Conservation (phyloP, 2,888 invertebrate species). For the Callyntrura guangdongensis region DNA sequence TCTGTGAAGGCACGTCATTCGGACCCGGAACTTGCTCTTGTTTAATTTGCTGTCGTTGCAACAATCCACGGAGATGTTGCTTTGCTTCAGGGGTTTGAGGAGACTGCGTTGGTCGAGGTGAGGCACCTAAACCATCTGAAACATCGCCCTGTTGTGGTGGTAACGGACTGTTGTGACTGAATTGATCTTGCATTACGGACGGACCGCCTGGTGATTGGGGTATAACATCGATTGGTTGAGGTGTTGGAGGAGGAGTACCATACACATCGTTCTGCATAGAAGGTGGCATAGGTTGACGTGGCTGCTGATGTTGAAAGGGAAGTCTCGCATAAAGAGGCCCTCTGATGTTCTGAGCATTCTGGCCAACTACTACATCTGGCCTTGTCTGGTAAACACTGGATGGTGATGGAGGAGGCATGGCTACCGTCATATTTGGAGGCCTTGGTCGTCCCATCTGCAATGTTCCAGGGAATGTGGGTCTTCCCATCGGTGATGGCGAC, state of each 20-base stretch:
- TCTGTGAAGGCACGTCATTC: slow-evolving; percentile 83
- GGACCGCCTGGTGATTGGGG: slow-evolving; percentile 75
- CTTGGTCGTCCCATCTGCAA: slow-evolving; percentile 86
- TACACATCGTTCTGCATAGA: slow-evolving; percentile 75
- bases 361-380: slow-evolving; percentile 85
- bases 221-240: slow-evolving; percentile 69
- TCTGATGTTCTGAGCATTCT: slow-evolving; percentile 86
- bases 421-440: slow-evolving; percentile 79
- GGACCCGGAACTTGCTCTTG: slow-evolving; percentile 84
- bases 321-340: slow-evolving; percentile 66
- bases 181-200: slow-evolving; percentile 82
- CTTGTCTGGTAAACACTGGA: slow-evolving; percentile 79
- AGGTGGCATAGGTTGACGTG: slow-evolving; percentile 77
- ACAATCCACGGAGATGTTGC: slow-evolving; percentile 91
- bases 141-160: slow-evolving; percentile 44
- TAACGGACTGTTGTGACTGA: slow-evolving; percentile 78
- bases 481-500: slow-evolving; percentile 76
- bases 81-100: slow-evolving; percentile 88
- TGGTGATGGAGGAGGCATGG: slow-evolving; percentile 84
- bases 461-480: slow-evolving; percentile 86
- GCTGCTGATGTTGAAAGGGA: slow-evolving; percentile 77
- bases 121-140: slow-evolving; percentile 57
- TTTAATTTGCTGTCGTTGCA: slow-evolving; percentile 91
- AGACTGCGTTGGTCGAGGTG: slow-evolving; percentile 77
- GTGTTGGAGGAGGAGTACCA: slow-evolving; percentile 77